A percentile compares a stretch with the other conserved stretches of the same genome.
Conservation (phyloP, 2,888 invertebrate species). For the Hirtodrosophila histrioides region DNA sequence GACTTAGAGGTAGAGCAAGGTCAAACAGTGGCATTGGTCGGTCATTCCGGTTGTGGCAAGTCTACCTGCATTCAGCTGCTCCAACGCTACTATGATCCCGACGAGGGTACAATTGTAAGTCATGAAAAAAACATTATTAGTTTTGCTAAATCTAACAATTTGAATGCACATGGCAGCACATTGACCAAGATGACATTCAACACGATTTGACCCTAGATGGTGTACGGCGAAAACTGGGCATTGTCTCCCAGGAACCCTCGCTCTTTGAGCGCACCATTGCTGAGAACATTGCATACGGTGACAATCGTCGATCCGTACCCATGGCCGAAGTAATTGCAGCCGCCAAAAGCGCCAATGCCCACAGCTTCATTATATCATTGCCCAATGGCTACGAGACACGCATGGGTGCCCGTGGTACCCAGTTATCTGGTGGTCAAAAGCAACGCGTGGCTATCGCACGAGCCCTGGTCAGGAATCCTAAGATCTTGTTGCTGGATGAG, state of each 20-base stretch:
- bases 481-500: constrained; percentile 90
- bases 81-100: constrained; percentile 92
- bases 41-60: constrained; percentile 92
- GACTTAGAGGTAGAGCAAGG: constrained; percentile 88
- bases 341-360: constrained; percentile 91
- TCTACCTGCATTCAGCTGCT: constrained; percentile 92
- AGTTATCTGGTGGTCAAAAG: constrained; percentile 94
- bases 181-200: constrained; percentile 86
- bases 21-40: constrained; percentile 90
- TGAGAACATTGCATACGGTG: constrained; percentile 95
- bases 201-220: constrained; percentile 87
- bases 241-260: constrained; percentile 94
- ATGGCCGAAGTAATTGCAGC: constrained; percentile 90
- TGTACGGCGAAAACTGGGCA: constrained; percentile 90
- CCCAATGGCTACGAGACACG: constrained; percentile 92
- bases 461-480: constrained; percentile 90
- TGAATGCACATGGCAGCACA: constrained; percentile 63
- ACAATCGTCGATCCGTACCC: constrained; percentile 88
- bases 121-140: neutral
- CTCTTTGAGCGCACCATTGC: constrained; percentile 92
- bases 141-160: neutral
- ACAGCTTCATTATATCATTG: constrained; percentile 89
- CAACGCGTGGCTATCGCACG: constrained; percentile 93
- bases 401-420: constrained; percentile 91
- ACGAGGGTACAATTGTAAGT: constrained; percentile 87